Percentiles rank a stretch among this genome's conserved stretches.
These are phyloP conservation scores for Urocynchramus pylzowi DNA, from an alignment of 2,113 vertebrate genomes.

Conservation along the genomic window DNA sequence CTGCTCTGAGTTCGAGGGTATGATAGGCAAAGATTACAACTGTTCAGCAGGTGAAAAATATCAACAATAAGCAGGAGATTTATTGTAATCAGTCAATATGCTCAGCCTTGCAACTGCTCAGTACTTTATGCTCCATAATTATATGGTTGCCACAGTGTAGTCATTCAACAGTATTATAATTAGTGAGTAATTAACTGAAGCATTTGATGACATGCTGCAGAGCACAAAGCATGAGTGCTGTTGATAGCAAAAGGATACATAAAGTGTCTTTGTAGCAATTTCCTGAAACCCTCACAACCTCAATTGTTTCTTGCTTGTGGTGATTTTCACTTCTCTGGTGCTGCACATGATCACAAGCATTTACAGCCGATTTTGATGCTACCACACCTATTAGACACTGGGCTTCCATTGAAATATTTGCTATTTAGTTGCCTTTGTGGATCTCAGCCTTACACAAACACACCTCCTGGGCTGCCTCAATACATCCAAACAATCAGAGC, in stretches of 20 bases:
- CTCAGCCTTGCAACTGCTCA: constrained; percentile 63
- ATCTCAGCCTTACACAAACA: not conserved
- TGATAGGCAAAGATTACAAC: constrained; percentile 44
- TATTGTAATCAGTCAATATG: constrained; percentile 71
- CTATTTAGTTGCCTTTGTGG: not conserved
- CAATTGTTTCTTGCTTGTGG: not conserved
- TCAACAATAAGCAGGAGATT: constrained; percentile 64
- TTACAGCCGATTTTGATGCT: not conserved
- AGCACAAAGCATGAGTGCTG: constrained; percentile 54
- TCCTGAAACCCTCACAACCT: not conserved
- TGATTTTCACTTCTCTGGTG: not conserved
- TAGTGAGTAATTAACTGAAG: constrained; percentile 76
- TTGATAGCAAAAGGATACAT: constrained; percentile 50
- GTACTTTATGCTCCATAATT: constrained; percentile 71
- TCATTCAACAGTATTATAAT: constrained; percentile 76
- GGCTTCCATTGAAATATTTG: not conserved
- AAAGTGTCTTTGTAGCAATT: constrained; percentile 37
- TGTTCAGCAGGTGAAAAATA: constrained; percentile 69
- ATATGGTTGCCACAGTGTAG: constrained; percentile 67
- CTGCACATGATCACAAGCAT: not conserved
- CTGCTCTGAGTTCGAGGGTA: not conserved
- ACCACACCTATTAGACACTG: not conserved
- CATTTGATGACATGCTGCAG: constrained; percentile 62
- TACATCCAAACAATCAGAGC: not conserved
- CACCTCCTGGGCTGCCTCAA: not conserved